A percentile compares a stretch with the other conserved stretches of the same genome.
Conservation (phyloP, 2,888 invertebrate genomes). For the Teleiodes luculella region DNA sequence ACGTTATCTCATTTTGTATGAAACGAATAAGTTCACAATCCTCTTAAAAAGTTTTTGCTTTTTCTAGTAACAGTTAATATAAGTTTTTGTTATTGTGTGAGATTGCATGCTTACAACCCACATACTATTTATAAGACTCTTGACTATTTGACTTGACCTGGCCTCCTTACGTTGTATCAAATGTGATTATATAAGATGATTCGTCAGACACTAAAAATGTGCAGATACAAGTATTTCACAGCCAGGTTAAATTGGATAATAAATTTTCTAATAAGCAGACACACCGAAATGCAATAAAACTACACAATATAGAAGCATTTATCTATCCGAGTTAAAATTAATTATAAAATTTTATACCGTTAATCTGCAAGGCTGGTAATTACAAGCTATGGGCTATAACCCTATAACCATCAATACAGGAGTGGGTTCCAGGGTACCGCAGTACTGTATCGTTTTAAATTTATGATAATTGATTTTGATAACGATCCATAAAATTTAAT, state of each 20-base stretch:
- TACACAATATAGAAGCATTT: slow-evolving; percentile 13
- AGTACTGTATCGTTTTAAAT: slow-evolving; percentile 1
- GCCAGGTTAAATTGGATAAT: not conserved
- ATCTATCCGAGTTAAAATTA: slow-evolving; percentile 15
- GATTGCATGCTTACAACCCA: too few relatives aligned
- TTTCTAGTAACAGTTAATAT: too few relatives aligned
- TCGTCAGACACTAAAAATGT: too few relatives aligned
- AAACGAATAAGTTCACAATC: too few relatives aligned
- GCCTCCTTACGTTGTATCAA: too few relatives aligned
- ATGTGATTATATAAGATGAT: too few relatives aligned
- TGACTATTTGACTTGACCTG: too few relatives aligned
- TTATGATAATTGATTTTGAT: slow-evolving; percentile 17
- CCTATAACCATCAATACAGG: slow-evolving; percentile 16
- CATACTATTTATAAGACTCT: too few relatives aligned
- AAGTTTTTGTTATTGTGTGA: too few relatives aligned
- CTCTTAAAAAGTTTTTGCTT: too few relatives aligned
- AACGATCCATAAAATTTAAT: not conserved
- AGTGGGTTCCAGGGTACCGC: slow-evolving; percentile 11
- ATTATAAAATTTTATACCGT: slow-evolving; percentile 18
- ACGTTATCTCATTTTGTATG: too few relatives aligned
- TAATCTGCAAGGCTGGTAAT: slow-evolving; percentile 13
- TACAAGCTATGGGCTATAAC: slow-evolving; percentile 5
- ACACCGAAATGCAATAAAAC: slow-evolving; percentile 4
- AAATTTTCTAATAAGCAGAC: not conserved
- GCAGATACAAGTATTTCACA: too few relatives aligned